Conservation (phyloP, 2,888 invertebrate genomes). For the Ceraclea dissimilis region DNA sequence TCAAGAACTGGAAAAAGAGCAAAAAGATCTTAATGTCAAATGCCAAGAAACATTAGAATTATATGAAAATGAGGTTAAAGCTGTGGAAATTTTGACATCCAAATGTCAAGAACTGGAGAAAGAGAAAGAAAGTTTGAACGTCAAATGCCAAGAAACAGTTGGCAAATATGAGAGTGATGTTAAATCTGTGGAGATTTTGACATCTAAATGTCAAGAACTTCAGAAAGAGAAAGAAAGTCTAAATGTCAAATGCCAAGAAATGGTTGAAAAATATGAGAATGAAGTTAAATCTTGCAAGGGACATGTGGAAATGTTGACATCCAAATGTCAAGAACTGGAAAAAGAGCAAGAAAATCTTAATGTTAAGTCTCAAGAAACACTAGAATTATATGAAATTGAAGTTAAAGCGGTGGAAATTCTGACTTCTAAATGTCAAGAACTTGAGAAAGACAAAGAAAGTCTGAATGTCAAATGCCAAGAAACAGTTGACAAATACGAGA, state of each 20-base stretch:
- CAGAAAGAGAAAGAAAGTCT: slow-evolving; percentile 2
- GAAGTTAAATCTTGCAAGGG: neutral
- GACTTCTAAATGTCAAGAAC: too few species aligned
- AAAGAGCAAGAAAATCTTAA: slow-evolving; percentile 20
- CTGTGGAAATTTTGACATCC: neutral
- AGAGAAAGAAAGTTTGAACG: neutral
- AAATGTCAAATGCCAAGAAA: neutral
- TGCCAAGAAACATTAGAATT: slow-evolving; percentile 2
- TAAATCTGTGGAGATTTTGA: too few species aligned
- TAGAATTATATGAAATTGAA: too few species aligned
- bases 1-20: neutral
- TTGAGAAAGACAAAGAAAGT: neutral
- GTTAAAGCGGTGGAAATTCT: too few species aligned
- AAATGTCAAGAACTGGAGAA: neutral
- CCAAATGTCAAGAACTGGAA: slow-evolving; percentile 1
- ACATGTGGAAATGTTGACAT: neutral
- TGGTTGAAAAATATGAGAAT: slow-evolving; percentile 7
- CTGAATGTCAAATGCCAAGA: neutral
- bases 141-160: neutral
- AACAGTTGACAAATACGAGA: slow-evolving; percentile 1
- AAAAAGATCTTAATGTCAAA: neutral
- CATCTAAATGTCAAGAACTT: neutral
- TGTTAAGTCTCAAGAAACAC: neutral
- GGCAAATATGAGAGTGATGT: neutral
- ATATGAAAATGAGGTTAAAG: slow-evolving; percentile 5